Base-by-base conservation (phyloP, 2,797 vertebrate genomes). In the Synaphobranchus kaupii region DNA sequence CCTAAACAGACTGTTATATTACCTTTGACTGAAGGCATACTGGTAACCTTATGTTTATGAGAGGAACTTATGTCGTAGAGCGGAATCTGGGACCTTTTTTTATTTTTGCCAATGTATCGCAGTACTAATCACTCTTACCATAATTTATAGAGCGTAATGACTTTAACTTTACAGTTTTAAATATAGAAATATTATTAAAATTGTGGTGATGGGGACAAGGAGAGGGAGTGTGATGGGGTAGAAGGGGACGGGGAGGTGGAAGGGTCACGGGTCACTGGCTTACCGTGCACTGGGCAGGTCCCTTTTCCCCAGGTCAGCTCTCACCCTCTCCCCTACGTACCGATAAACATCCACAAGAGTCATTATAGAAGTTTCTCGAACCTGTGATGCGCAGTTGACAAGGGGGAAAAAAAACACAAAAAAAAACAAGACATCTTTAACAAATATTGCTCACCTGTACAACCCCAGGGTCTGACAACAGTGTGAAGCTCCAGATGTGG, bases 301-400 rank as follows among this genome's bases (percentile, higher is more conserved):
- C 94, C 97, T 97, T 91, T 97, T 98, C 4, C 71, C 93, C 89
- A 99, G 96, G 91, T 99, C 98, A 85, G 91, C 87, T 91, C 97
- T 94, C 86, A 99, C 97, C 92, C 93, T 96, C 88, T 99, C 98
- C 88, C 98, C 98, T n/a, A 98, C 95, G 87, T 99, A 95, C 89
- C 97, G 97, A 90, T 99, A 99, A 91, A 99, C 95, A 90, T 99
- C 98, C 93, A 99, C 97, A 85, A 98, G 88, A 0, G 98, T 91
- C 58, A 95, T 92, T 90, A 97, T 93, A 86, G 98, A 97, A 86
- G 97, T 96, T 92, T 99, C 98, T 90, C 98, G 97, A 92, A 99
- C 98, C 98, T 99, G 12, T 48, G 34, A 71, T 34, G 13, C 4
- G 71, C 28, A 28, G n/a, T n/a, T n/a, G n/a, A n/a, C n/a, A n/a